Base-by-base conservation (phyloP, 2,888 invertebrate species). In the Caenorhabditis sinica region DNA sequence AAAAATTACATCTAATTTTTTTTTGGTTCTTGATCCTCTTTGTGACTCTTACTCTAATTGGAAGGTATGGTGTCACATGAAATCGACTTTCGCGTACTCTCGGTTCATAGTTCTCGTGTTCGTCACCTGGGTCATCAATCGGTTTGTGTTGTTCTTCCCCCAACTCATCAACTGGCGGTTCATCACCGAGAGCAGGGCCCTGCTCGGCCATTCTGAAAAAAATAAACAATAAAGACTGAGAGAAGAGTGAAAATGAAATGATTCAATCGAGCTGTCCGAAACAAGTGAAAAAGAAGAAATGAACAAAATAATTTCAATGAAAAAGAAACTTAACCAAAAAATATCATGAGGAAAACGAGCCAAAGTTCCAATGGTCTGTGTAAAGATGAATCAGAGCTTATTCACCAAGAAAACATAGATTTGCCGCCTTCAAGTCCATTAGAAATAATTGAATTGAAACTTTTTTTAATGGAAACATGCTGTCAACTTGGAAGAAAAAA, bases 171-270 rank as follows among this genome's bases (percentile, higher is more conserved):
- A 36, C 30, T 15, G 65, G 28, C 8, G 51, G 53, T 30, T 65
- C 72, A 23, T 80, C 79, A 49, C 58, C 63, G 3, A 63, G 60
- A 20, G 76, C 76, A n/a, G 77, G 40, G n/a, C 65, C 72, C 45
- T 65, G 66, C 49, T 80, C 80, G n/a, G 63, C 49, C 80, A 80
- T 80, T 66, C 72, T 80, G 66, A 49, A 71, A 56, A 56, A 71
- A 58, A 60, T 66, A 72, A 66, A 80, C 56, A 63, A 23, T 56
- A 33, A 53, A 30, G 60, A 68, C 30, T 30, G 23, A 40, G 13
- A 49, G 20, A 17, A 65, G 33, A 45, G 49, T 4, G 56, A 73
- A 60, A 23, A 40, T 8, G 43, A 40, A 36, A 33, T 25, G 53
- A 61, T 53, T 72, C 33, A 60, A 58, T 66, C 65, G 53, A 82